phyloP scores from a whole-genome alignment of 2,113 vertebrate species.

The Odontophorus gujanensis region DNA sequence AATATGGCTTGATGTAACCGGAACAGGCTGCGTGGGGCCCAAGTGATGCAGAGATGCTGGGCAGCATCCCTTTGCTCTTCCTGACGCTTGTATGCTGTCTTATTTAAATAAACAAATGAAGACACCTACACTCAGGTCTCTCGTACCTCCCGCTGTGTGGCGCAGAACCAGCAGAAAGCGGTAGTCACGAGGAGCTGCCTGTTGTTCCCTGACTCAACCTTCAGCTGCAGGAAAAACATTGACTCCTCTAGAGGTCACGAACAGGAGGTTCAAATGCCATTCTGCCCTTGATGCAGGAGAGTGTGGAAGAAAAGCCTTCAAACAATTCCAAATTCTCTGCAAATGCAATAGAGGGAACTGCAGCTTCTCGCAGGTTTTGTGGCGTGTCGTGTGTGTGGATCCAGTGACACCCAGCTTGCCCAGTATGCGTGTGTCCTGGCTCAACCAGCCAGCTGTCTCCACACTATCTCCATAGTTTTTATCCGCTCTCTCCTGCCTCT shows the following conservation, averaged over 20 bases:
- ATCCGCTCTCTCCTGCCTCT: neutral
- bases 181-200: slow-evolving; percentile 4
- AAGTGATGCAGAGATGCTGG: neutral
- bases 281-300: neutral
- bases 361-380: neutral
- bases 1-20: slow-evolving; percentile 36
- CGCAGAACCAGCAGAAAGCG: neutral
- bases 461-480: rapidly evolving
- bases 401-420: neutral
- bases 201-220: neutral
- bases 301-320: neutral
- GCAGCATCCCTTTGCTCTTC: neutral
- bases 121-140: neutral
- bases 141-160: neutral
- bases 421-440: neutral
- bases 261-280: slow-evolving; percentile 4
- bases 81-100: neutral
- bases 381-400: rapidly evolving
- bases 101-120: neutral
- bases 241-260: neutral
- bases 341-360: neutral
- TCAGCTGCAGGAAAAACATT: slow-evolving; percentile 10
- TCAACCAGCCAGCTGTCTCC: neutral
- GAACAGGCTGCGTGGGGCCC: neutral
- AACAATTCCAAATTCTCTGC: neutral